phyloP scores from a whole-genome alignment of 2,888 invertebrate genomes.

The Melipona beecheii region DNA sequence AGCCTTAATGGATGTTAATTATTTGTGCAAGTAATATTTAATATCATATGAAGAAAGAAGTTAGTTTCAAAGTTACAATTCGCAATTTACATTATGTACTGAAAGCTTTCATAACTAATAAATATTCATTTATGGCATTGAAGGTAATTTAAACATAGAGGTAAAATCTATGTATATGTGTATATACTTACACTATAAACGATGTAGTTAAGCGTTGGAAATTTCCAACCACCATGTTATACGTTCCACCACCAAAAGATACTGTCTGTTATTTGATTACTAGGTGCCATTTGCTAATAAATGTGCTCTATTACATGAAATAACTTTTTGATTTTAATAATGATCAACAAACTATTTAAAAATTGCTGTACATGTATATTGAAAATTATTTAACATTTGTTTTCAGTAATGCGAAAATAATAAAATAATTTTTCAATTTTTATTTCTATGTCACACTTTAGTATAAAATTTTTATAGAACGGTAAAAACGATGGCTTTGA shows the following conservation, averaged over 20 bases:
- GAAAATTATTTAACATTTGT: neutral
- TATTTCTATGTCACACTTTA: neutral
- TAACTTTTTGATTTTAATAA: neutral
- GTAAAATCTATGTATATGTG: conserved; percentile 1
- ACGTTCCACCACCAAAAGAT: conserved; percentile 69
- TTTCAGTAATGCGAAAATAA: neutral
- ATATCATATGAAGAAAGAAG: neutral
- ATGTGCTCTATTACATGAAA: conserved; percentile 1
- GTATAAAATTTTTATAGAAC: neutral
- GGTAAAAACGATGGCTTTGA: neutral
- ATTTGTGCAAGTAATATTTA: neutral
- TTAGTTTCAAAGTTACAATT: neutral
- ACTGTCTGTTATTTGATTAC: conserved; percentile 21
- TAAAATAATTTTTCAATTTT: neutral
- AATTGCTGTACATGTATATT: too few species aligned
- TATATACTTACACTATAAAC: conserved; percentile 45
- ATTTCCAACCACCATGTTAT: conserved; percentile 64
- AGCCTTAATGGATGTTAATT: neutral
- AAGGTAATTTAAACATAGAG: neutral
- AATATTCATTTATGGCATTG: conserved; percentile 6
- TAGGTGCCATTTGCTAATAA: neutral
- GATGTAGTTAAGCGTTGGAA: conserved; percentile 17
- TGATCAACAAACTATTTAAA: neutral
- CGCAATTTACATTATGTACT: neutral
- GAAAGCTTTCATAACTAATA: neutral